Evolutionary conservation across 1,140 invertebrate species (phyloP).

Genomic region (Holotrichia oblita): DNA sequence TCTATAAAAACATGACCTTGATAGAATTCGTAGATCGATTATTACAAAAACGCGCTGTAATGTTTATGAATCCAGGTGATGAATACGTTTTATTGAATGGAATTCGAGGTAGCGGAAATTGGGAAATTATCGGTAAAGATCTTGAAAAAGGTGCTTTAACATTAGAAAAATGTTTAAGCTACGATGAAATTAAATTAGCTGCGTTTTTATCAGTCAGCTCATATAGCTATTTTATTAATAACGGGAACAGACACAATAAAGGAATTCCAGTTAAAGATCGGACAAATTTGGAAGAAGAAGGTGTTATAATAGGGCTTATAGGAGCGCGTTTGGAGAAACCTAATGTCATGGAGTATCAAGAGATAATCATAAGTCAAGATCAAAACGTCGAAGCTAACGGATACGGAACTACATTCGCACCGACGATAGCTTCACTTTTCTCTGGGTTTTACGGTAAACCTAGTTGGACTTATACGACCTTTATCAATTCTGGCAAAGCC

Average conservation of each 20-base stretch:
- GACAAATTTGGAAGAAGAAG: conserved; percentile 48
- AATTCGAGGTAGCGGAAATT: conserved; percentile 61
- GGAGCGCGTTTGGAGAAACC: conserved; percentile 62
- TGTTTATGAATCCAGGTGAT: conserved; percentile 65
- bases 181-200: conserved; percentile 55
- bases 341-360: conserved; percentile 63
- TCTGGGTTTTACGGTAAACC: conserved; percentile 53
- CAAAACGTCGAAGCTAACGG: conserved; percentile 62
- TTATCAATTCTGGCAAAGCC: conserved; percentile 38
- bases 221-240: conserved; percentile 52
- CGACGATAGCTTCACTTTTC: conserved; percentile 59
- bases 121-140: conserved; percentile 62
- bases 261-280: conserved; percentile 44
- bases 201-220: conserved; percentile 53
- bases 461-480: conserved; percentile 46
- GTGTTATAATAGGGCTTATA: conserved; percentile 59
- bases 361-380: conserved; percentile 61
- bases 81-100: conserved; percentile 64
- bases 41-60: conserved; percentile 66
- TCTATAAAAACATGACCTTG: conserved; percentile 67
- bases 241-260: conserved; percentile 51
- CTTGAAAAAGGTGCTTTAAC: conserved; percentile 60
- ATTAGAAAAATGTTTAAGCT: conserved; percentile 51
- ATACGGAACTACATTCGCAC: conserved; percentile 58
- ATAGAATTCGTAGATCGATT: conserved; percentile 67